These are phyloP conservation scores for Pao palembangensis DNA, from an alignment of 2,113 vertebrate species.

Conservation along the genomic window DNA sequence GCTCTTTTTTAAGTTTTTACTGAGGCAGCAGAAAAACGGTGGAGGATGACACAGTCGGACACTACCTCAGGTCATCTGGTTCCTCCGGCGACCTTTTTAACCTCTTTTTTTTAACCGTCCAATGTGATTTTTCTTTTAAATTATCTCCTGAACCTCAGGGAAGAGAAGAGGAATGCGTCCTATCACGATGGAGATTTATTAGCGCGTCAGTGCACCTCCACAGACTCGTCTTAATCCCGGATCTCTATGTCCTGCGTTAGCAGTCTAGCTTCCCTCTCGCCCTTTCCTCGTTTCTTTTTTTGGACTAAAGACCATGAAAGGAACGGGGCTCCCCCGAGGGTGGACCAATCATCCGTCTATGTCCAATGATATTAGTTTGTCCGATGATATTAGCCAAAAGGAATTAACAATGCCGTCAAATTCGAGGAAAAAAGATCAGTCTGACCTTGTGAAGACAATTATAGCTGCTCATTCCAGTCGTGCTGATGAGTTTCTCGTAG, in stretches of 20 bases:
- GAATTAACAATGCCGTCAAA: constrained; percentile 60
- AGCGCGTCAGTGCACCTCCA: not conserved
- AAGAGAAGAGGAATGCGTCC: not conserved
- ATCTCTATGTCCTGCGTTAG: constrained; percentile 1
- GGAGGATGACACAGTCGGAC: constrained; percentile 5
- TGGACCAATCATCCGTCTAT: constrained; percentile 18
- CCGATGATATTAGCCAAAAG: constrained; percentile 56
- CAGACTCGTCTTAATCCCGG: not conserved
- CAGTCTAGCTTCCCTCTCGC: not conserved
- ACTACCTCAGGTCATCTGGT: constrained; percentile 29
- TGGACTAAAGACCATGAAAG: constrained; percentile 60
- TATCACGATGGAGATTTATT: constrained; percentile 1
- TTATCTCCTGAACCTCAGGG: not conserved
- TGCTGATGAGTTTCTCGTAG: constrained; percentile 61
- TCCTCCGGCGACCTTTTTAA: constrained; percentile 7
- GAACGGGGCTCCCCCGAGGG: constrained; percentile 29
- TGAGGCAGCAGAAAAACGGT: constrained; percentile 37
- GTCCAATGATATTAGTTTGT: constrained; percentile 52
- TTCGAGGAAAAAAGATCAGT: constrained; percentile 49
- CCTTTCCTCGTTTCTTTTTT: constrained; percentile 1
- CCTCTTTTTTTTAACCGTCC: not conserved
- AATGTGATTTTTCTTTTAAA: not conserved
- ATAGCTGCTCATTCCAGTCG: constrained; percentile 51
- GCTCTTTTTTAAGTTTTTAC: constrained; percentile 25
- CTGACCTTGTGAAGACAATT: constrained; percentile 72